Evolutionary conservation across 1,140 invertebrate species (phyloP), one percentile per base, ranked within the genome.

Genomic region (Penaeus japonicus): DNA sequence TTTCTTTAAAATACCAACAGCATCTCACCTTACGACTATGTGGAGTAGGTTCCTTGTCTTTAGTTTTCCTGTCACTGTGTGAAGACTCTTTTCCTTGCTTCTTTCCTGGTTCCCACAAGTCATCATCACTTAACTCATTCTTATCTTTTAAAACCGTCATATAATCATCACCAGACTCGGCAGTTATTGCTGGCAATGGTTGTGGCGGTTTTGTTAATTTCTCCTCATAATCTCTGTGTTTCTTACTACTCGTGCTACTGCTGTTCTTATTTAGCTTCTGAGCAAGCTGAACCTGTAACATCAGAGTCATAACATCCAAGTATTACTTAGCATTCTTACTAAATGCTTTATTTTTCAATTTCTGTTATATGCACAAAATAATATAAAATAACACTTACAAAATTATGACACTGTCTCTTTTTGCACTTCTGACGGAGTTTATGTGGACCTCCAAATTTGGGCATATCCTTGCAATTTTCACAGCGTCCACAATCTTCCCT

Each of bases 381-480:
- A 15, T 20, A 35, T 24, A 32, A 2, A 24, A 75, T 3, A 27
- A 62, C 10, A 85, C 89, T 84, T 77, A 90, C 89, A 87, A 90
- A 90, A 47, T 90, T 90, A 5, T 87, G 91, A 90, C 93, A 94
- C 91, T 94, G 93, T 84, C 94, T 91, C 84, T 94, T 92, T 79
- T 93, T 89, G 90, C 94, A 94, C 91, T 94, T 93, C 88, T 93
- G 93, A 90, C 97, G 95, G 12, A 96, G 92, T 91, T 95, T 95
- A 87, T 95, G 94, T 7, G 94, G 95, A 2, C 94, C 95, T 0
- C 96, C 95, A 93, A 96, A 96, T 92, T 96, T 96, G 90, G 95
- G 95, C 92, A 96, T 96, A 91, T 95, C 96, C 92, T 93, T 80
- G 78, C 84, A 88, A 62, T 91, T 70, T 78, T 90, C 83, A 90